phyloP scores from a whole-genome alignment of 1,140 invertebrate genomes.

The Plectus sambesii region DNA sequence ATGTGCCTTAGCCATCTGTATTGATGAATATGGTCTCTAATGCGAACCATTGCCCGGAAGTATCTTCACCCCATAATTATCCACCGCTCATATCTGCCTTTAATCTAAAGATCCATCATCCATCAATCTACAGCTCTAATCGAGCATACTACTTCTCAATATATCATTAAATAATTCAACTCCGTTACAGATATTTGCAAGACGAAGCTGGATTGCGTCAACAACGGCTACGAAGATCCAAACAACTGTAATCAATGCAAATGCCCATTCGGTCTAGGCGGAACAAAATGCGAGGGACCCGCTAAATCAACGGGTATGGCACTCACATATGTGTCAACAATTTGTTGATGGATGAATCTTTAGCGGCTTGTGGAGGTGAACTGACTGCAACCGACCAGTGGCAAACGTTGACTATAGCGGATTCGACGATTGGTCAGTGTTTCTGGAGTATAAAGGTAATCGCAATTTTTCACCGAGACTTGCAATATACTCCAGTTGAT shows the following conservation, averaged over 20 bases:
- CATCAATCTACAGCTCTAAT: no score
- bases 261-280: constrained; percentile 20
- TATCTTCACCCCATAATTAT: no score
- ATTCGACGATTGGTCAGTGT: constrained; percentile 16
- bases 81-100: no score
- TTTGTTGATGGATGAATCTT: constrained; percentile 5
- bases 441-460: constrained; percentile 20
- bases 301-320: constrained; percentile 15
- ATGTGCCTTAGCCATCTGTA: no score
- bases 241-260: constrained; percentile 23
- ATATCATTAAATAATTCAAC: constrained; percentile 2
- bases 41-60: no score
- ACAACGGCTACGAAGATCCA: constrained; percentile 24
- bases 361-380: constrained; percentile 24
- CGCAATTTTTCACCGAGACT: constrained; percentile 15
- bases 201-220: constrained; percentile 15
- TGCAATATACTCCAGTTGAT: no score
- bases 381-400: constrained; percentile 15
- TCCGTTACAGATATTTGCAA: constrained; percentile 18
- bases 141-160: no score
- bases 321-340: constrained; percentile 5
- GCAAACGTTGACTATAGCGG: constrained; percentile 19
- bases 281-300: constrained; percentile 15
- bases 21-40: no score
- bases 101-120: no score